Conservation (phyloP, 2,113 vertebrate species). For the Solea senegalensis region DNA sequence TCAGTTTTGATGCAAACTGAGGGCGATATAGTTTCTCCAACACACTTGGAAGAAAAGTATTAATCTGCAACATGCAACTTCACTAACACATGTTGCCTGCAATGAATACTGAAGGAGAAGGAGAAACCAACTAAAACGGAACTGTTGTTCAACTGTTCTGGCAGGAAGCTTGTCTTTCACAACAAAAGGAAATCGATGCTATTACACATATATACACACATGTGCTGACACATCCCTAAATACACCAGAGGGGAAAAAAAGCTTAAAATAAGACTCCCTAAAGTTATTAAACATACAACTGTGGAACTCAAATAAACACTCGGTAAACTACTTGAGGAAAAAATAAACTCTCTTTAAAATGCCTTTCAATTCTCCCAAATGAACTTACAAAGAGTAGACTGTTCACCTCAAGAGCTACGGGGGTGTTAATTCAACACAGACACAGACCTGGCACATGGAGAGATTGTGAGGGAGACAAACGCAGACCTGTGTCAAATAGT, state of each 20-base stretch:
- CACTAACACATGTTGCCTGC: not conserved
- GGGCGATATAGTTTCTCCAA: no score
- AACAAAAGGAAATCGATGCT: slow-evolving; percentile 15
- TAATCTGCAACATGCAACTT: no score
- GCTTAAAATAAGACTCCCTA: slow-evolving; percentile 21
- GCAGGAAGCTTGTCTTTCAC: slow-evolving; percentile 34
- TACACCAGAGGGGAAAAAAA: slow-evolving; percentile 1
- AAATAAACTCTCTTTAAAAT: slow-evolving; percentile 22
- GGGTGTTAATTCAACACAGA: slow-evolving; percentile 51
- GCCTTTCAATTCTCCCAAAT: slow-evolving; percentile 20
- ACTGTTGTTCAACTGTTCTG: slow-evolving; percentile 17
- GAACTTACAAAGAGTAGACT: slow-evolving; percentile 7
- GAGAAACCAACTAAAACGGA: slow-evolving; percentile 1
- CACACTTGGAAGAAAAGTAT: no score
- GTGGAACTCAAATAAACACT: slow-evolving; percentile 19
- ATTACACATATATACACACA: not conserved
- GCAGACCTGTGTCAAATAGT: slow-evolving; percentile 54
- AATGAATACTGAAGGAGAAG: slow-evolving; percentile 21
- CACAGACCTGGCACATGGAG: slow-evolving; percentile 60
- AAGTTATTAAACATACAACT: slow-evolving; percentile 27
- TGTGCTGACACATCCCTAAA: slow-evolving; percentile 17
- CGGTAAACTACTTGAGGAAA: slow-evolving; percentile 21
- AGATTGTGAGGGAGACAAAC: slow-evolving; percentile 38
- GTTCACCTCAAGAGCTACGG: slow-evolving; percentile 26
- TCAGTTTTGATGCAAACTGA: no score